These are phyloP conservation scores for Nanorana parkeri DNA, from an alignment of 2,113 vertebrate species.

Conservation along the genomic window DNA sequence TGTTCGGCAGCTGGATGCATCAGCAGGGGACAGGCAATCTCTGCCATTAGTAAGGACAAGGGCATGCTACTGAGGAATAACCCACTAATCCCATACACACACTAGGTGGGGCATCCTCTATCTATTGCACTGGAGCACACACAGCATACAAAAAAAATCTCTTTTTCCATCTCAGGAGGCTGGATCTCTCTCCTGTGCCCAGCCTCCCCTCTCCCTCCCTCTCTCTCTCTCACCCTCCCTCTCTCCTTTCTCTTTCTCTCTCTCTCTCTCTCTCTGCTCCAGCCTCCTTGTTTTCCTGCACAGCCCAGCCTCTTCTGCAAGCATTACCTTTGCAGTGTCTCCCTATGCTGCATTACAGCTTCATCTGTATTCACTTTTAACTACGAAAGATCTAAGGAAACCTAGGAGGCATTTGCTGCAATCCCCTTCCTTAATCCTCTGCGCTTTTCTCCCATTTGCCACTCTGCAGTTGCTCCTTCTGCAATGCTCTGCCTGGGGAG, in stretches of 20 bases:
- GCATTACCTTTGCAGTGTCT: conserved; percentile 52
- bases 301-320: conserved; percentile 40
- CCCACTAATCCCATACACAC: conserved; percentile 20
- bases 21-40: conserved; percentile 1
- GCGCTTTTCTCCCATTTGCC: conserved; percentile 3
- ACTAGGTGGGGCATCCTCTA: conserved; percentile 52
- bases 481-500: conserved; percentile 18
- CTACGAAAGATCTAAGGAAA: not conserved
- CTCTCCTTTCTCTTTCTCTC: not conserved
- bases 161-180: conserved; percentile 41
- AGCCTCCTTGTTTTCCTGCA: conserved; percentile 55
- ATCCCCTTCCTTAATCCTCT: not conserved
- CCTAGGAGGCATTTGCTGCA: conserved; percentile 2
- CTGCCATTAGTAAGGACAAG: conserved; percentile 2
- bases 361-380: conserved; percentile 25
- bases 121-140: conserved; percentile 8
- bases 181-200: conserved; percentile 38
- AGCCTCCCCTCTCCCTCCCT: conserved; percentile 28
- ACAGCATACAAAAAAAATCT: conserved; percentile 6
- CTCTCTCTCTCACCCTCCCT: not conserved
- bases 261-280: conserved; percentile 42
- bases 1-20: conserved; percentile 8
- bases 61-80: not conserved
- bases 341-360: conserved; percentile 25
- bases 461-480: not conserved